Evolutionary conservation across 1,140 invertebrate species (phyloP).

Genomic region (Cyphomyrmex costatus): DNA sequence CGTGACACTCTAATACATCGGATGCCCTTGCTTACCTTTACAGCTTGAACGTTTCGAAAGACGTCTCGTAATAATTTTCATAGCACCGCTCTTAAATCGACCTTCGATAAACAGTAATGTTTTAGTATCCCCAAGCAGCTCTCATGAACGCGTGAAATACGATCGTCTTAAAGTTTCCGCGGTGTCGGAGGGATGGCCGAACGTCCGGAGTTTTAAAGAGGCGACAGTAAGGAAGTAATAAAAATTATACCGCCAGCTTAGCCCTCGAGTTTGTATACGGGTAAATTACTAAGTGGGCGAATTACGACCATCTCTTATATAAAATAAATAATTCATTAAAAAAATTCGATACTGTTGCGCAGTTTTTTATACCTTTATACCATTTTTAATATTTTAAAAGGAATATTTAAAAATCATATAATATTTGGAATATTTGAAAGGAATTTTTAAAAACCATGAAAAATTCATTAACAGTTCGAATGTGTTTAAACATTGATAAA

Average conservation of each 20-base stretch:
- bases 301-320: constrained; percentile 6
- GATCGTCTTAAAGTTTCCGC: constrained; percentile 35
- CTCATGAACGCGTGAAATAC: constrained; percentile 52
- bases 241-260: constrained; percentile 43
- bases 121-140: constrained; percentile 39
- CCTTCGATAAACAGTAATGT: constrained; percentile 55
- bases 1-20: background rate
- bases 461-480: too few species aligned
- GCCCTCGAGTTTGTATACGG: background rate
- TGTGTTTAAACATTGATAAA: background rate
- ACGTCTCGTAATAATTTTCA: constrained; percentile 23
- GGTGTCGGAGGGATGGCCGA: background rate
- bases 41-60: background rate
- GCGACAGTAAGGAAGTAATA: constrained; percentile 41
- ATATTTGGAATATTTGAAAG: too few species aligned
- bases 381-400: background rate
- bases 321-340: constrained; percentile 38
- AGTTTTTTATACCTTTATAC: background rate
- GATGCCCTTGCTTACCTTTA: constrained; percentile 3
- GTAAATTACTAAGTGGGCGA: constrained; percentile 9
- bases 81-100: constrained; percentile 24
- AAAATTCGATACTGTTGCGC: constrained; percentile 6
- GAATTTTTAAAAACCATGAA: background rate
- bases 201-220: constrained; percentile 24
- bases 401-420: background rate